Evolutionary conservation across 2,797 vertebrate genomes (phyloP).

Genomic region (Agapornis canus): DNA sequence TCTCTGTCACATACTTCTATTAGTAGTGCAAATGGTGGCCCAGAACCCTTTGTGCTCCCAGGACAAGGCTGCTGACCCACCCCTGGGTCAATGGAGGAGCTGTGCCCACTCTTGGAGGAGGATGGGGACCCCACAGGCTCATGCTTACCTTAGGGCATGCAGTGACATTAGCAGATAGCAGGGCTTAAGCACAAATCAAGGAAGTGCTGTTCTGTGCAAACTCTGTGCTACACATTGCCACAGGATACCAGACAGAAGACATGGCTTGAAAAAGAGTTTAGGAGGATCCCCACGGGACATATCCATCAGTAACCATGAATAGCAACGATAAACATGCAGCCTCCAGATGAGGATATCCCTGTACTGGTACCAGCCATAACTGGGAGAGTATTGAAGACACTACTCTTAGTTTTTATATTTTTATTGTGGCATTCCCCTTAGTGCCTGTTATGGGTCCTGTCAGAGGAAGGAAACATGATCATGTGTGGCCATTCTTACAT

Average conservation of each 20-base stretch:
- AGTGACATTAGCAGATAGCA: not conserved
- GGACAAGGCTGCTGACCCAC: not conserved
- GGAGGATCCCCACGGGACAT: not conserved
- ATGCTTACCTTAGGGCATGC: not conserved
- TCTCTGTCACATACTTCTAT: not conserved
- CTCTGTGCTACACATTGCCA: not conserved
- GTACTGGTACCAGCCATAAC: not conserved
- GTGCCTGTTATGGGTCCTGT: not conserved
- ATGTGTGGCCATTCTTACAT: not conserved
- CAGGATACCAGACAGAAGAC: not conserved
- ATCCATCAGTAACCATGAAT: not conserved
- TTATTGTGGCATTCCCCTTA: not conserved
- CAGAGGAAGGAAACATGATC: not conserved
- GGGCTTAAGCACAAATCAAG: constrained; percentile 1
- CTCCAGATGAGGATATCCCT: not conserved
- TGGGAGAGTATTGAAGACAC: not conserved
- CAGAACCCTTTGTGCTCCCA: not conserved
- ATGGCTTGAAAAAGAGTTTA: not conserved
- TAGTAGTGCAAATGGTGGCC: not conserved
- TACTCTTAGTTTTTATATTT: not conserved
- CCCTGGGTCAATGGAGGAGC: not conserved
- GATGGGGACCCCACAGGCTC: accelerated
- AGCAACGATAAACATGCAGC: not conserved
- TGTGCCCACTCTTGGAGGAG: not conserved
- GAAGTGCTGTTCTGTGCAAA: not conserved